Evolutionary conservation across 1,140 invertebrate genomes (phyloP), one percentile per base, ranked within the genome.

Genomic region (Drosophila burlai): DNA sequence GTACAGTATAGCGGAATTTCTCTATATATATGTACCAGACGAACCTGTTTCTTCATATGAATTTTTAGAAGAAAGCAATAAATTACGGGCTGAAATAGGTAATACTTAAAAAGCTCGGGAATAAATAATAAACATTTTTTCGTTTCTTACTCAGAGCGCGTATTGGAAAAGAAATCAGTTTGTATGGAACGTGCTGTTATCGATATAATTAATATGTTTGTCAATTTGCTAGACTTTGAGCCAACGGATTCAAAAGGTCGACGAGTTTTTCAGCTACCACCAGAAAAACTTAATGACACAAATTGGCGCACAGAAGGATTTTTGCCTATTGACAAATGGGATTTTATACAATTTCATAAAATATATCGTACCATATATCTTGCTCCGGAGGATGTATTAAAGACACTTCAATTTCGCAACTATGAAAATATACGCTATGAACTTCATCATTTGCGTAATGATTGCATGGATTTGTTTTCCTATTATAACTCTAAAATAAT

Each of bases 391-490:
- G 79, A 91, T 61, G 65, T 76, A 2, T 61, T 85, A 29, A 75
- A 64, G 26, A 74, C 66, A 1, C 42, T 86, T 10, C 80, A 82
- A 50, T 83, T 90, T 60, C 74, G 79, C 21, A 89, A 83, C 36
- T 77, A 91, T 76, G 85, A 92, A 60, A 79, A 72, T 65, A 75
- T 91, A 10, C 71, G 80, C 55, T 94, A 95, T 79, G 95, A 96
- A 74, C 81, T 95, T 24, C 80, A 84, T 66, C 94, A 94, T 55
- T 94, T 96, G 11, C 94, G 96, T n/a, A 95, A 94, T 43, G 95
- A 96, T 89, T 96, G 95, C 75, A 95, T 96, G 91, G 96, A 97
- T 85, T 85, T 97, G 21, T 97, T 96, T 91, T 94, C 94, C 11
- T 96, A 95, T 90, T 97, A 96, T 81, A 96, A 96, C 83, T 94